These are phyloP conservation scores for Sebastes oblongus DNA, from an alignment of 2,797 vertebrate genomes.

Conservation along the genomic window DNA sequence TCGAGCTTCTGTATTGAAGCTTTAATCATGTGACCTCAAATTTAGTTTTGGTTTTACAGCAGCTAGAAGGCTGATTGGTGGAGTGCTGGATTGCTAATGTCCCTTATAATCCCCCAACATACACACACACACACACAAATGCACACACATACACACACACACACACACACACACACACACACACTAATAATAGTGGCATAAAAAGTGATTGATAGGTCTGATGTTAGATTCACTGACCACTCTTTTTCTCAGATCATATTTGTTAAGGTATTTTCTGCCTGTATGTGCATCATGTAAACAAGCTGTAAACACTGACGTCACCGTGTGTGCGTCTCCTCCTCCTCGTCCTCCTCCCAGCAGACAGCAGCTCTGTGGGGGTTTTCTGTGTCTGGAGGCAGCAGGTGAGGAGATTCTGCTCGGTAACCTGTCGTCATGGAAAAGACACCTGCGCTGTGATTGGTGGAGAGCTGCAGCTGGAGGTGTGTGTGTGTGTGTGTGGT, in stretches of 20 bases:
- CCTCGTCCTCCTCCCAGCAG: neutral
- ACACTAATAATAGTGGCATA: neutral
- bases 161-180: neutral
- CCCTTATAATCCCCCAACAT: neutral
- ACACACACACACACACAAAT: neutral
- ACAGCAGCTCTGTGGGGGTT: slow-evolving; percentile 2
- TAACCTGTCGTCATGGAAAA: slow-evolving; percentile 70
- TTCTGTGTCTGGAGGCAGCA: slow-evolving; percentile 8
- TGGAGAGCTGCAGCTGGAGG: slow-evolving; percentile 44
- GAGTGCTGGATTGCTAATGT: neutral
- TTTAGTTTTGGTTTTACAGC: no score
- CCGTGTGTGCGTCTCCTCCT: neutral
- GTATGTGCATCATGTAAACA: neutral
- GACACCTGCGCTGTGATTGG: slow-evolving; percentile 58
- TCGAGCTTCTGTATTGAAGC: no score
- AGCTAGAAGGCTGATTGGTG: no score
- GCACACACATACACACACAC: neutral
- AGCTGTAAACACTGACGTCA: neutral
- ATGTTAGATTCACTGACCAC: neutral
- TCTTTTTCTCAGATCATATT: neutral
- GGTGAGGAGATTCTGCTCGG: slow-evolving; percentile 64
- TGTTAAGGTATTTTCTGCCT: neutral
- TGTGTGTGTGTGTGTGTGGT: neutral
- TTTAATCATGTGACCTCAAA: no score
- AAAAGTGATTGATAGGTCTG: neutral